These are phyloP conservation scores for Cercopithecus mona DNA, from an alignment of 2,113 vertebrate genomes.

Conservation along the genomic window DNA sequence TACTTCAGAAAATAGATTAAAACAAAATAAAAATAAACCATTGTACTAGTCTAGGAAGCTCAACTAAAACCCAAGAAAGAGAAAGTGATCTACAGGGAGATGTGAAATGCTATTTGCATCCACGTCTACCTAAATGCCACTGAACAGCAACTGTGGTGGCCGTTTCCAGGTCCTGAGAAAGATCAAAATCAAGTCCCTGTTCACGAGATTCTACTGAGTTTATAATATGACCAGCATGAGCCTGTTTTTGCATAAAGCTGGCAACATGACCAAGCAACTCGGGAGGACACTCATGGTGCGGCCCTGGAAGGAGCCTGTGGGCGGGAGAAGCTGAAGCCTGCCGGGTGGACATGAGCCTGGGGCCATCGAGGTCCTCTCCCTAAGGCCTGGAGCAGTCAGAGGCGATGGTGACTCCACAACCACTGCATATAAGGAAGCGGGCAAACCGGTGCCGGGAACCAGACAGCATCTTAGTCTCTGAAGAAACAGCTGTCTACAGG, in stretches of 20 bases:
- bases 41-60: not conserved
- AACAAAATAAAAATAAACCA: constrained; percentile 54
- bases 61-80: not conserved
- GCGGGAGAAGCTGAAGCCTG: accelerated
- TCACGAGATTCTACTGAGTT: not conserved
- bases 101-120: accelerated
- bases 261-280: not conserved
- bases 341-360: accelerated
- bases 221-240: accelerated
- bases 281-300: accelerated
- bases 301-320: not conserved
- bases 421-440: no score
- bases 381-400: accelerated
- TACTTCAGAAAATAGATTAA: constrained; percentile 84
- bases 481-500: not conserved
- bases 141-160: accelerated
- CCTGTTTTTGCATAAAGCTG: not conserved
- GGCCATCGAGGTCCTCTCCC: no score
- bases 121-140: not conserved
- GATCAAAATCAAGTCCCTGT: accelerated
- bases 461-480: not conserved
- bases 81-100: not conserved
- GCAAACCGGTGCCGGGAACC: not conserved
- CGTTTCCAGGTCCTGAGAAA: not conserved
- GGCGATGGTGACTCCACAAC: not conserved